phyloP scores from a whole-genome alignment of 2,113 vertebrate species.

The Arvicanthis niloticus region DNA sequence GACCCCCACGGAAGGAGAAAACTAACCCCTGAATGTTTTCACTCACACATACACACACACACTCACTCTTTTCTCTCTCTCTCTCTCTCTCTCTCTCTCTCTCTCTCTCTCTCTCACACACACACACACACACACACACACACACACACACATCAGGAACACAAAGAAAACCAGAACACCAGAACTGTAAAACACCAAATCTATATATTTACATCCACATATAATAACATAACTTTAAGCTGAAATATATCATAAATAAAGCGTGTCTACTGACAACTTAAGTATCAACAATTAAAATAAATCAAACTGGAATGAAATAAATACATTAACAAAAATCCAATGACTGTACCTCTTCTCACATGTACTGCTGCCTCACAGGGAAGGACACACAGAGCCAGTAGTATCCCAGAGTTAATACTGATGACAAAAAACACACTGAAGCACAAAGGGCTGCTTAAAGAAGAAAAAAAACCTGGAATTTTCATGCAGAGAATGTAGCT shows the following conservation, averaged over 20 bases:
- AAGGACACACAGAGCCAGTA: slow-evolving; percentile 87
- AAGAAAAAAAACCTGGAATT: not conserved
- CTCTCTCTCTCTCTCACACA: too few species aligned
- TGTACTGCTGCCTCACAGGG: slow-evolving; percentile 85
- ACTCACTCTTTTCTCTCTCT: too few species aligned
- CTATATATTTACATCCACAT: slow-evolving; percentile 92
- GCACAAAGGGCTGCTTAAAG: slow-evolving; percentile 79
- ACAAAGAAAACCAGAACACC: slow-evolving; percentile 72
- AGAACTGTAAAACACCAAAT: slow-evolving; percentile 89
- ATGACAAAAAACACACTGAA: slow-evolving; percentile 84
- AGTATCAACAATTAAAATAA: slow-evolving; percentile 88
- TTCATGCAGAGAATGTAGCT: slow-evolving; percentile 68
- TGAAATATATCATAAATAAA: slow-evolving; percentile 92
- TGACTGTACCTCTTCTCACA: slow-evolving; percentile 88
- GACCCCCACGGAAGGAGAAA: not conserved
- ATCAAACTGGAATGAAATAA: slow-evolving; percentile 92
- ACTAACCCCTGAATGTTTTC: not conserved
- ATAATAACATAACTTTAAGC: slow-evolving; percentile 90
- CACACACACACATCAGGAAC: slow-evolving; percentile 44
- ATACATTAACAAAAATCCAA: slow-evolving; percentile 87
- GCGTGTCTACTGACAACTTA: slow-evolving; percentile 87
- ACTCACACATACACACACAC: not conserved
- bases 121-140: not conserved
- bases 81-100: too few species aligned
- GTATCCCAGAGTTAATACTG: slow-evolving; percentile 92